phyloP scores from a whole-genome alignment of 2,888 invertebrate genomes.

The Melanophora roralis region DNA sequence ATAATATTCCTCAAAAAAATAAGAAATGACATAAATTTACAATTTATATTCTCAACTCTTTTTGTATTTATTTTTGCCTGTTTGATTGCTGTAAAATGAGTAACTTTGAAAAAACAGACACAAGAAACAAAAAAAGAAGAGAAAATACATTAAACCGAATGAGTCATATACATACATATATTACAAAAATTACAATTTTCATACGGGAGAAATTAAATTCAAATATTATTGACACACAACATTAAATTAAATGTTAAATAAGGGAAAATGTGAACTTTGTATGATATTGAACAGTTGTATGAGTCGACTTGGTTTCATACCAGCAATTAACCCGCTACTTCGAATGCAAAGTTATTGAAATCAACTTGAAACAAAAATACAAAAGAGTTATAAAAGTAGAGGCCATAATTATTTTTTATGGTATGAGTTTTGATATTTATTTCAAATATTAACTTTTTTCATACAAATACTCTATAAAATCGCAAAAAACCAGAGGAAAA shows the following conservation, averaged over 20 bases:
- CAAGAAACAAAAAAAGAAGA: background rate
- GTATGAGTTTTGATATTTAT: no score
- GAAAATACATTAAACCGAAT: slow-evolving; percentile 15
- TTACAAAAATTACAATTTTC: slow-evolving; percentile 42
- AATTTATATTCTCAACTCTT: slow-evolving; percentile 23
- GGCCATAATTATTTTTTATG: no score
- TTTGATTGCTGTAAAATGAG: slow-evolving; percentile 39
- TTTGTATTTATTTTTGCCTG: background rate
- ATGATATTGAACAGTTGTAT: no score
- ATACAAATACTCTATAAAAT: no score
- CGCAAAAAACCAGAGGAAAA: no score
- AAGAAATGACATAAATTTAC: slow-evolving; percentile 32
- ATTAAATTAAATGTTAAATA: slow-evolving; percentile 2
- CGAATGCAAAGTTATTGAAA: no score
- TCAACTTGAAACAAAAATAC: no score
- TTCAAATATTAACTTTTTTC: no score
- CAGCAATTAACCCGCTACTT: no score
- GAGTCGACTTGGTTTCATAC: no score
- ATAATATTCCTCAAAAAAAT: background rate
- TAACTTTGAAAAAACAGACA: background rate
- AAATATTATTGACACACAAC: slow-evolving; percentile 54
- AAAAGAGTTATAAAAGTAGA: no score
- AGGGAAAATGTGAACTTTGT: background rate
- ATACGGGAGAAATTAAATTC: slow-evolving; percentile 47
- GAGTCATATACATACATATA: slow-evolving; percentile 36